These are phyloP conservation scores for Sinocyclocheilus grahami DNA, from an alignment of 2,113 vertebrate genomes.

Conservation along the genomic window DNA sequence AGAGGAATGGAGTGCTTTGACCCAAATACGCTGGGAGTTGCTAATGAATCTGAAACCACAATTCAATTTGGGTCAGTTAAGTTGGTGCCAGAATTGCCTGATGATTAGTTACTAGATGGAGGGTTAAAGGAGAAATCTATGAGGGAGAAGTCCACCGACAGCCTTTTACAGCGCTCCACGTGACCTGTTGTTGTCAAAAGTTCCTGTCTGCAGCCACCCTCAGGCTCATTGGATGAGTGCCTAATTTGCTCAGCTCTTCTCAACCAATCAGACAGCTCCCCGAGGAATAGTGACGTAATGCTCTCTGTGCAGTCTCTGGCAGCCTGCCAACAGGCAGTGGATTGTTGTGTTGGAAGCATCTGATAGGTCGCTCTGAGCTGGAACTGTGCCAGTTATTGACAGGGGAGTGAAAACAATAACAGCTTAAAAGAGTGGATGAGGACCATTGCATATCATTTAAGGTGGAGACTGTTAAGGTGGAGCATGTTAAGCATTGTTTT, in stretches of 20 bases:
- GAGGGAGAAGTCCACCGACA: slow-evolving; percentile 43
- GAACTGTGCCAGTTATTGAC: slow-evolving; percentile 61
- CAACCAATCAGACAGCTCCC: slow-evolving; percentile 57
- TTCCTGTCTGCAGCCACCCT: slow-evolving; percentile 53
- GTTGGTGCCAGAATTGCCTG: slow-evolving; percentile 59
- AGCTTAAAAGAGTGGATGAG: slow-evolving; percentile 44
- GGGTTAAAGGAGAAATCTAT: slow-evolving; percentile 43
- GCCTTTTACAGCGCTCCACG: slow-evolving; percentile 23
- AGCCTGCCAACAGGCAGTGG: slow-evolving; percentile 59
- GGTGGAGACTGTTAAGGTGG: slow-evolving; percentile 63
- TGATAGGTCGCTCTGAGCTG: slow-evolving; percentile 67
- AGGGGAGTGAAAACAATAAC: slow-evolving; percentile 59
- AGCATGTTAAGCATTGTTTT: not conserved
- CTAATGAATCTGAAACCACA: slow-evolving; percentile 55
- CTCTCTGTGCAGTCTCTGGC: slow-evolving; percentile 62
- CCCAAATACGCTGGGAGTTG: slow-evolving; percentile 59
- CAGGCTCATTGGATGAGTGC: slow-evolving; percentile 63
- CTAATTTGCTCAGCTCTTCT: slow-evolving; percentile 68
- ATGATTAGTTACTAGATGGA: slow-evolving; percentile 57
- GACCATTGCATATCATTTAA: slow-evolving; percentile 61
- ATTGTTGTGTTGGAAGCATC: slow-evolving; percentile 63
- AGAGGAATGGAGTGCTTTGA: slow-evolving; percentile 47
- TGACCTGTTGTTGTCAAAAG: slow-evolving; percentile 56
- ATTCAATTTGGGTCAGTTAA: slow-evolving; percentile 65
- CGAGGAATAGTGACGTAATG: slow-evolving; percentile 68